Evolutionary conservation across 2,888 invertebrate species (phyloP).

Genomic region (Tridacna gigas): DNA sequence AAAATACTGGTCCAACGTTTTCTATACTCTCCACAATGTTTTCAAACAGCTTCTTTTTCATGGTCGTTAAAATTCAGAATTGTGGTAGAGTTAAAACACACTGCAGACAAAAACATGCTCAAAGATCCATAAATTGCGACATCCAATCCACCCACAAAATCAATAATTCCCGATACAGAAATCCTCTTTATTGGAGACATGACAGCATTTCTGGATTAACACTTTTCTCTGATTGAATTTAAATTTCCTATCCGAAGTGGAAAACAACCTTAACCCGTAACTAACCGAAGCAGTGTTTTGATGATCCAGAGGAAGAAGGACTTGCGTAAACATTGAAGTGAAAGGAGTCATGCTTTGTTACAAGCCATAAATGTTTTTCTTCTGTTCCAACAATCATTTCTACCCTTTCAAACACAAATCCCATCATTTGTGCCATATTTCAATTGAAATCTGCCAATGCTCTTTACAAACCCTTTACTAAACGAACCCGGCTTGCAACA

Average conservation of each 20-base stretch:
- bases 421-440: no score
- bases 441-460: no score
- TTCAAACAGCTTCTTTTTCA: not conserved
- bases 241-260: not conserved
- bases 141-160: not conserved
- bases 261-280: no score
- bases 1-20: not conserved
- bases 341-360: no score
- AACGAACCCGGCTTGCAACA: no score
- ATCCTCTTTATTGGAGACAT: not conserved
- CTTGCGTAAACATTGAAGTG: no score
- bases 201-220: not conserved
- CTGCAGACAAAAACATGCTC: not conserved
- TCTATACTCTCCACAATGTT: not conserved
- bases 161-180: not conserved
- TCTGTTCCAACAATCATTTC: no score
- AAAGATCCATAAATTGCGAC: not conserved
- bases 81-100: not conserved
- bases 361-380: no score
- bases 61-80: not conserved
- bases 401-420: no score
- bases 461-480: no score
- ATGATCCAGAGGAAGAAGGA: no score
- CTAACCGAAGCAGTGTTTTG: no score
- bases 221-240: not conserved